Evolutionary conservation across 2,888 invertebrate genomes (phyloP), one percentile per base, ranked within the genome.

Genomic region (Conchocele bisecta): DNA sequence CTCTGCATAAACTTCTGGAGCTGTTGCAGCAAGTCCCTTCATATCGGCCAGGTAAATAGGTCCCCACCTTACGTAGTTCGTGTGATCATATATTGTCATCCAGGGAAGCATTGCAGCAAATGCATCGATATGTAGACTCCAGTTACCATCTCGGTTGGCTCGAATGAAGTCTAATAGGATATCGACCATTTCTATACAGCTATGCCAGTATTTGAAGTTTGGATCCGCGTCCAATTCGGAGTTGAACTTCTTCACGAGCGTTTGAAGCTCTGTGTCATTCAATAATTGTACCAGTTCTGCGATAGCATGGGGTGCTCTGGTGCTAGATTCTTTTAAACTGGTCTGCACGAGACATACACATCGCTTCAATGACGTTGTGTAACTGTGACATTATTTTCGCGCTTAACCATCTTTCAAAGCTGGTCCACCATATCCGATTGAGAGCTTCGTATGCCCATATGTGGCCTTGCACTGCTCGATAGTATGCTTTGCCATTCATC

Each of bases 31-130:
- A 7, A 70, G 42, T 4, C 17, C 37, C 20, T 33, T 35, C 67
- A 75, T 68, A 1, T 78, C 78, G 11, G 68, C 5, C 22, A 77
- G 46, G 42, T 72, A 78, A 17, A 77, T 59, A 17, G 75, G 56
- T 2, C 75, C 75, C 71, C 72, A 77, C 41, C 75, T 26, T 2
- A 65, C 54, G 51, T 77, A 72, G 20, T 77, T 73, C 7, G 22
- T 11, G 31, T 77, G 75, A 44, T 73, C 72, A 57, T 69, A 77
- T 1, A 26, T 37, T 13, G 67, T 58, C 1, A 73, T 13, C 50
- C 61, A 77, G 24, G 72, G 68, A 24, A 76, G 35, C 72, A 78
- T 73, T 0, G 57, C 56, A 11, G 60, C 28, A 53, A 69, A 78
- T 11, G 72, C 13, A 15, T 60, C 50, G 6, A 78, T 31, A 44